Percentiles rank a stretch among this genome's conserved stretches.
Evolutionary conservation across 2,113 vertebrate species (phyloP).

Genomic region (Actenoides lindsayi): DNA sequence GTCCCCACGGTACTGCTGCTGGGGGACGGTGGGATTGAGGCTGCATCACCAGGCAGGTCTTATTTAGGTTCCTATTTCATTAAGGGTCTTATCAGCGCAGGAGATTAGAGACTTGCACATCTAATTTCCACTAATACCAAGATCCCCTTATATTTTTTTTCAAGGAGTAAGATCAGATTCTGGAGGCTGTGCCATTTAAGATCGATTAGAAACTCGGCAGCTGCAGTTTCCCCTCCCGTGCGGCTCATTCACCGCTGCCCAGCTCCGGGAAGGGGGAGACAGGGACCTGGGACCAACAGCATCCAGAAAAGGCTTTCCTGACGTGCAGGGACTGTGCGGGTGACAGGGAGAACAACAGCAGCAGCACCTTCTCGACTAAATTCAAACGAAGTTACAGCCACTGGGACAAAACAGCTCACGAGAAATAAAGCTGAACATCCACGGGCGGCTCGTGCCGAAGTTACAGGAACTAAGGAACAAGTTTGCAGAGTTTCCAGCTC

Average conservation of each 20-base stretch:
- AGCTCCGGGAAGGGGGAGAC: accelerated
- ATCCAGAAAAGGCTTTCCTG: neutral
- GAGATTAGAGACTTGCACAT: neutral
- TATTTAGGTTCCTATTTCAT: neutral
- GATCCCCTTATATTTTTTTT: conserved; percentile 17
- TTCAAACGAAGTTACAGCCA: accelerated
- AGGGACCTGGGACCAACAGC: neutral
- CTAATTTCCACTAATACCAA: conserved; percentile 37
- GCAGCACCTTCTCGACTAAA: neutral
- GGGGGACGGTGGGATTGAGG: accelerated
- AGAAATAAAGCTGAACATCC: neutral
- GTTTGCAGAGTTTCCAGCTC: neutral
- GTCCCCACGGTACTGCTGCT: accelerated
- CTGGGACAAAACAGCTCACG: accelerated
- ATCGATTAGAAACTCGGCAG: neutral
- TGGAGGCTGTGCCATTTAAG: neutral
- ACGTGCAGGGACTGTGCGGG: no score
- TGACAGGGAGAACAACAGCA: neutral
- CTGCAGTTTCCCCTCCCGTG: neutral
- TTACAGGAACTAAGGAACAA: accelerated
- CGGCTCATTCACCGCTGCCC: accelerated
- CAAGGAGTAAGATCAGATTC: neutral
- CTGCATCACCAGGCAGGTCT: accelerated
- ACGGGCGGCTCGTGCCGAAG: neutral
- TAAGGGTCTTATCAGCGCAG: neutral